Conservation (phyloP, 2,797 vertebrate species). For the Micropoecilia bifurca region DNA sequence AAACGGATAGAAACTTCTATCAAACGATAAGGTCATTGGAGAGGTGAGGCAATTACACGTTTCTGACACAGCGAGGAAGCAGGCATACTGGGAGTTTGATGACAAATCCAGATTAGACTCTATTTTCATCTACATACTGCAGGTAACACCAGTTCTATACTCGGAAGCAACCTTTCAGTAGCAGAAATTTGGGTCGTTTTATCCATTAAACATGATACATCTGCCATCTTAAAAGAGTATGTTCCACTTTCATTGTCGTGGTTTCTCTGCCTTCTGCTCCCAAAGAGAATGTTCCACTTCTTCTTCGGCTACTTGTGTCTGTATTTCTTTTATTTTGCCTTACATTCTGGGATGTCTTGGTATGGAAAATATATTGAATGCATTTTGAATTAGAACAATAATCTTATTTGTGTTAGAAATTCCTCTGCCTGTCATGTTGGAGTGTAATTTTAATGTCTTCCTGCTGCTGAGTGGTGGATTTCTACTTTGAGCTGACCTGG, state of each 20-base stretch:
- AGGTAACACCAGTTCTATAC: conserved; percentile 41
- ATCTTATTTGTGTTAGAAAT: conserved; percentile 3
- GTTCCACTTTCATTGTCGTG: conserved; percentile 60
- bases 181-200: conserved; percentile 70
- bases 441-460: conserved; percentile 27
- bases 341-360: not conserved
- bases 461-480: conserved; percentile 27
- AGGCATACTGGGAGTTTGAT: conserved; percentile 42
- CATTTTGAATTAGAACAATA: conserved; percentile 6
- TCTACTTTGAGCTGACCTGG: conserved; percentile 33
- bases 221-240: conserved; percentile 53
- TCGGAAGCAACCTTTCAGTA: conserved; percentile 21
- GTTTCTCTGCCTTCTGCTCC: conserved; percentile 20
- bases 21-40: conserved; percentile 66
- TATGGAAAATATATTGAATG: not conserved
- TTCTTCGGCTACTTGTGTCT: conserved; percentile 9
- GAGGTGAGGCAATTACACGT: conserved; percentile 71
- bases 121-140: conserved; percentile 65
- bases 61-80: conserved; percentile 51
- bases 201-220: conserved; percentile 75
- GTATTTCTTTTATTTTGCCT: conserved; percentile 14
- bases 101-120: conserved; percentile 59
- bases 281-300: conserved; percentile 33
- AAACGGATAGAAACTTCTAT: conserved; percentile 48
- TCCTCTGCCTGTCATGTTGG: conserved; percentile 12